Evolutionary conservation across 92 coral and sea anemone genomes (phyloP).

Genomic region (Umimayanthus chanpuru): DNA sequence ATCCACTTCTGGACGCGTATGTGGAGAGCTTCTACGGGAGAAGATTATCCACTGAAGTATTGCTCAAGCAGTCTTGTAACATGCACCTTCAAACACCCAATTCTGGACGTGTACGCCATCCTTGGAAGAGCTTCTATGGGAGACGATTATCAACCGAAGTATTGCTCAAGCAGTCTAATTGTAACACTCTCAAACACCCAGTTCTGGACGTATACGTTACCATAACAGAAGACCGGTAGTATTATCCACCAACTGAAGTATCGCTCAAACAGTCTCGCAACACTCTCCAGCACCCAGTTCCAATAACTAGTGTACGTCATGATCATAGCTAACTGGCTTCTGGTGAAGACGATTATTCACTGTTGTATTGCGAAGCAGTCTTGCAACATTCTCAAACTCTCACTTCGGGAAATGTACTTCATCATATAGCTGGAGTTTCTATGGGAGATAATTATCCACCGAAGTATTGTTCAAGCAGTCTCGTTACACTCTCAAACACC

Average conservation of each 20-base stretch:
- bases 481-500: conserved; percentile 63
- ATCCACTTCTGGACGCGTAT: no score
- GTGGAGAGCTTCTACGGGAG: no score
- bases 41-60: no score
- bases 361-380: conserved; percentile 60
- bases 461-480: conserved; percentile 66
- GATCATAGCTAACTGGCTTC: conserved; percentile 60
- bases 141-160: no score
- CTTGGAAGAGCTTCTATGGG: no score
- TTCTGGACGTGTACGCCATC: no score
- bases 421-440: conserved; percentile 57
- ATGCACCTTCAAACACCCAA: no score
- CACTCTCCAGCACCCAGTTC: conserved; percentile 56
- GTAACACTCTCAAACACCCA: no score
- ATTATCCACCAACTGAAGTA: conserved; percentile 60
- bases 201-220: no score
- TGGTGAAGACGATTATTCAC: conserved; percentile 46
- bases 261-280: conserved; percentile 55
- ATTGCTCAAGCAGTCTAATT: no score
- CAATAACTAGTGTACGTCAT: conserved; percentile 71
- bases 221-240: no score
- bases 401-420: conserved; percentile 68
- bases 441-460: conserved; percentile 52
- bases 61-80: no score
- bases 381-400: conserved; percentile 60